A percentile compares a stretch with the other conserved stretches of the same genome.
Evolutionary conservation across 1,140 invertebrate genomes (phyloP).

Genomic region (Conopomorpha cramerella): DNA sequence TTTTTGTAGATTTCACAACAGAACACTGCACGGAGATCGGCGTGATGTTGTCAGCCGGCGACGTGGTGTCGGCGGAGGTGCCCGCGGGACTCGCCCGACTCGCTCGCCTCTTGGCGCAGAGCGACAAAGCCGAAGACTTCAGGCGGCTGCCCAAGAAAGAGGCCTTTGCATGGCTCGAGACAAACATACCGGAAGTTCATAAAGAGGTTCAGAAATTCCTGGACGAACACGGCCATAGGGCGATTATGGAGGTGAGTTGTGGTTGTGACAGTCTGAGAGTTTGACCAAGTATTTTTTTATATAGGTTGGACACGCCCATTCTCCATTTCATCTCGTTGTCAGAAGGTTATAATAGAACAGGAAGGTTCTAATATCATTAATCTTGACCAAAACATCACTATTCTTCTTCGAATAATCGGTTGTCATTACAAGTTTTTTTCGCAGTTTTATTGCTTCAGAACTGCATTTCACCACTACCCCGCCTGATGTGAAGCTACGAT

Average conservation of each 20-base stretch:
- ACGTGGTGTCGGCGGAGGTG: slow-evolving; percentile 74
- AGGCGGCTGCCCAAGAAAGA: slow-evolving; percentile 49
- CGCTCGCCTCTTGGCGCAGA: slow-evolving; percentile 51
- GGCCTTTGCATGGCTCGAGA: slow-evolving; percentile 64
- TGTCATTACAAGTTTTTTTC: too few species aligned
- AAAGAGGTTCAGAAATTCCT: slow-evolving; percentile 65
- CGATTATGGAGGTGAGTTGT: slow-evolving; percentile 69
- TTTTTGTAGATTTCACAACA: slow-evolving; percentile 60
- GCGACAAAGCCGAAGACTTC: slow-evolving; percentile 60
- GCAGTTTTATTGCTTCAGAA: too few species aligned
- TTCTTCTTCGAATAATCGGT: too few species aligned
- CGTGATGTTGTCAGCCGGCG: slow-evolving; percentile 66
- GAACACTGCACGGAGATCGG: slow-evolving; percentile 68
- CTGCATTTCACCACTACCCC: too few species aligned
- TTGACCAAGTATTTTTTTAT: too few species aligned
- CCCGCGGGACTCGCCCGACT: slow-evolving; percentile 61
- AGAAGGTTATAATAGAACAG: too few species aligned
- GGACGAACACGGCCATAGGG: slow-evolving; percentile 75
- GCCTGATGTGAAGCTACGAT: too few species aligned
- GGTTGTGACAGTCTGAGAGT: too few species aligned
- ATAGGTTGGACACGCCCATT: too few species aligned
- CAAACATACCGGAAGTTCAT: slow-evolving; percentile 56
- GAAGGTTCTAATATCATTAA: too few species aligned
- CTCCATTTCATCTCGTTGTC: too few species aligned
- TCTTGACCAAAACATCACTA: too few species aligned